A percentile compares a stretch with the other conserved stretches of the same genome.
These are phyloP conservation scores for Astatotilapia flaviijosephi DNA, from an alignment of 2,113 vertebrate genomes.

Conservation along the genomic window DNA sequence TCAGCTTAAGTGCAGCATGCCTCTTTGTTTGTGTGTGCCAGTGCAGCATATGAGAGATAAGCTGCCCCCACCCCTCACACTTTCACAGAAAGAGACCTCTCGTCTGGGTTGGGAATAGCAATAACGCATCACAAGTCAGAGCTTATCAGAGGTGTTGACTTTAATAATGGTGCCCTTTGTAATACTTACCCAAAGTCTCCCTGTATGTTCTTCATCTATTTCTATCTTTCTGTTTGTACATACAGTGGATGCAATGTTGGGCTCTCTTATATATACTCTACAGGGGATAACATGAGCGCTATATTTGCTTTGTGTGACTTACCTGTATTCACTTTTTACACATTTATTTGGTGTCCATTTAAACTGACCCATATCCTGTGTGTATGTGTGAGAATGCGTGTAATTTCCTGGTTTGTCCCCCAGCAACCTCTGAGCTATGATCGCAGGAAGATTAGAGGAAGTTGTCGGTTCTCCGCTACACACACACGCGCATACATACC, in stretches of 20 bases:
- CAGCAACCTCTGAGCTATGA: constrained; percentile 39
- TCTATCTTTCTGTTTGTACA: not conserved
- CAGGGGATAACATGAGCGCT: not conserved
- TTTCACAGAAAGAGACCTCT: not conserved
- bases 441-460: constrained; percentile 62
- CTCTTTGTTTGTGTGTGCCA: not conserved
- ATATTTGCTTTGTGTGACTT: not conserved
- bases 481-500: not conserved
- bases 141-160: not conserved
- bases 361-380: not conserved
- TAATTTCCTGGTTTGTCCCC: constrained; percentile 49
- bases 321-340: not conserved
- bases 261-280: not conserved
- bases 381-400: not conserved
- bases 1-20: not conserved
- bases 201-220: not conserved
- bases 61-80: not conserved
- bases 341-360: not conserved
- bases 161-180: not conserved
- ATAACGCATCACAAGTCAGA: not conserved
- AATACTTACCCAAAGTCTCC: not conserved
- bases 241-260: not conserved
- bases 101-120: not conserved
- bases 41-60: not conserved
- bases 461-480: constrained; percentile 29